A percentile compares a stretch with the other conserved stretches of the same genome.
Conservation (phyloP, 2,888 invertebrate species). For the Hylaea fasciaria region DNA sequence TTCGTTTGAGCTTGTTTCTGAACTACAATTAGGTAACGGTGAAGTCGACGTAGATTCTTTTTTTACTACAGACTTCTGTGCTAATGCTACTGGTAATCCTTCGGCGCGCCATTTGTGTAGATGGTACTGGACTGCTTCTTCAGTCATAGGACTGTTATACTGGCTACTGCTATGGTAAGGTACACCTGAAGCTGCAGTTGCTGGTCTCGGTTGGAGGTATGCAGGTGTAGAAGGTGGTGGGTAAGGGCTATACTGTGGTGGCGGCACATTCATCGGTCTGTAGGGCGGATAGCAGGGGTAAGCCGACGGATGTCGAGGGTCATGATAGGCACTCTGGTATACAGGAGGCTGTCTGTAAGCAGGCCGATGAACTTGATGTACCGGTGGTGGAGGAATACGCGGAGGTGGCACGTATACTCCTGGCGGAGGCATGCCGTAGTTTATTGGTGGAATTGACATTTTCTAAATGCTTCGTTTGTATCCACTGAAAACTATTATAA, state of each 20-base stretch:
- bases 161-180: constrained; percentile 3
- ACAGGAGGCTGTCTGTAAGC: constrained; percentile 33
- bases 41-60: constrained; percentile 22
- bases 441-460: constrained; percentile 69
- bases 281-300: constrained; percentile 49
- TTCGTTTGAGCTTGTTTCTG: too few relatives aligned
- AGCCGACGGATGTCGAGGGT: constrained; percentile 39
- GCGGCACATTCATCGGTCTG: constrained; percentile 47
- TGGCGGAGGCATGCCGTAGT: constrained; percentile 70
- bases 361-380: constrained; percentile 6
- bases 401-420: constrained; percentile 57
- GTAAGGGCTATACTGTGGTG: constrained; percentile 31
- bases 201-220: constrained; percentile 20
- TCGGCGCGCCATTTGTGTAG: constrained; percentile 9
- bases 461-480: constrained; percentile 17
- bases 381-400: constrained; percentile 24
- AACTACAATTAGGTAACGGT: not conserved
- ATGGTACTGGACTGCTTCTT: constrained; percentile 10
- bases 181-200: not conserved
- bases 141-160: constrained; percentile 7
- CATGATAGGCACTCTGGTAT: constrained; percentile 14
- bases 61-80: constrained; percentile 4
- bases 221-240: constrained; percentile 23
- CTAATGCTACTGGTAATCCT: not conserved
- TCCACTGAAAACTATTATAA: too few relatives aligned